Base-by-base conservation (phyloP, 2,888 invertebrate genomes). In the Sepioteuthis lessoniana region DNA sequence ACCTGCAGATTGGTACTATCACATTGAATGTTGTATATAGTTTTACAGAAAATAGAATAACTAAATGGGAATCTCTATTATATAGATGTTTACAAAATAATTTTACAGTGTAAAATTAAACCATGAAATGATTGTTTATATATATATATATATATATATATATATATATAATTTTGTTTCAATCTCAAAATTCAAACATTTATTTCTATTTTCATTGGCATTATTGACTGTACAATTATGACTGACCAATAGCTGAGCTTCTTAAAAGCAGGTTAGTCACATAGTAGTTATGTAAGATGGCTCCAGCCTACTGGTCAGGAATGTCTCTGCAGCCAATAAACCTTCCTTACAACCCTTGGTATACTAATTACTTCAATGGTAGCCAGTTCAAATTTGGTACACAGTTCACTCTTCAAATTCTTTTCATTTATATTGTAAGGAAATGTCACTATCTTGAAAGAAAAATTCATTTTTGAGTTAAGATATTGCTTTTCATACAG, bases 271-370 rank as follows among this genome's bases (percentile, higher is more conserved):
- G 76, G 76, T 76, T 76, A 76, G 76, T 76, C 76, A 76, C 76
- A 76, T 35, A 13, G 4, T 13, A 76, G 76, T 76, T 76, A n/a
- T 76, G 76, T 76, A 76, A 76, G 76, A 76, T 76, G 76, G 16
- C 76, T 76, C n/a, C 76, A 76, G 76, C n/a, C n/a, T 76, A 76
- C 76, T 76, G 76, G 76, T n/a, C n/a, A n/a, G n/a, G 76, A 76
- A 76, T 76, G 76, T 76, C 76, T 76, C 76, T 16, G 76, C 76
- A 76, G 35, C 76, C n/a, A 76, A 76, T 76, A 76, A 76, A 35
- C 76, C n/a, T 76, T n/a, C 16, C n/a, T 76, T 8, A 55, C 55
- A 76, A 76, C 76, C n/a, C 76, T 35, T 76, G 76, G n/a, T 76
- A 76, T 10, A 76, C n/a, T 76, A 76, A 76, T 76, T 76, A 76